These are phyloP conservation scores for Gryllus longicercus DNA, from an alignment of 2,888 invertebrate genomes.

Conservation along the genomic window DNA sequence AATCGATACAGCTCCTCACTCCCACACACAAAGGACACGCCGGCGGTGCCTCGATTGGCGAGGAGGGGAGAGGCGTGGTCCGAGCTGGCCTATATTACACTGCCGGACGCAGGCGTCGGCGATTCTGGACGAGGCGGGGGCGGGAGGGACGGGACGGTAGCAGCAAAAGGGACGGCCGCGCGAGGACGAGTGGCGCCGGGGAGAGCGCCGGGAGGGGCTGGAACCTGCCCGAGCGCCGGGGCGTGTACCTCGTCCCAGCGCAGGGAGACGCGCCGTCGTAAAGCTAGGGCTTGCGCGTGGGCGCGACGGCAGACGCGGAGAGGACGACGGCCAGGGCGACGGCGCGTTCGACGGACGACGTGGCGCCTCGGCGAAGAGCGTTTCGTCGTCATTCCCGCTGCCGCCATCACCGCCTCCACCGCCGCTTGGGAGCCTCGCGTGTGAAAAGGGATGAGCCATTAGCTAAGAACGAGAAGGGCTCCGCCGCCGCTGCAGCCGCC, in stretches of 20 bases:
- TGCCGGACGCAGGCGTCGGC: no score
- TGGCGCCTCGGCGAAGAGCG: neutral
- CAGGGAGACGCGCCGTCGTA: no score
- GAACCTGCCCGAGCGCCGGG: no score
- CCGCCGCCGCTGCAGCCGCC: no score
- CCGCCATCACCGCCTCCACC: neutral
- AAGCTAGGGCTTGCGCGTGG: no score
- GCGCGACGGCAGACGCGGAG: no score
- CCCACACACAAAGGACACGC: neutral
- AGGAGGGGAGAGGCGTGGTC: neutral
- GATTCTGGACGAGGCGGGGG: no score
- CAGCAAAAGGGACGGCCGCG: no score
- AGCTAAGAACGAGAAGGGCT: neutral
- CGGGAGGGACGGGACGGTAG: no score
- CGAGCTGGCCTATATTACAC: neutral
- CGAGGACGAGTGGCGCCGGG: no score
- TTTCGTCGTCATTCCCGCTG: neutral
- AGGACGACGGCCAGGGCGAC: neutral
- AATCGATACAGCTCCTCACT: constrained; percentile 10
- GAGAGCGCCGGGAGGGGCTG: no score
- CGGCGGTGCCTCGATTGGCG: neutral
- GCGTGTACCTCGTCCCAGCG: no score
- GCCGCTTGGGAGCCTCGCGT: neutral
- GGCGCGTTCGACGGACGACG: neutral
- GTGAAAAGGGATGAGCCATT: constrained; percentile 1